Evolutionary conservation across 2,888 invertebrate species (phyloP), one percentile per base, ranked within the genome.

Genomic region (Eilema depressum): DNA sequence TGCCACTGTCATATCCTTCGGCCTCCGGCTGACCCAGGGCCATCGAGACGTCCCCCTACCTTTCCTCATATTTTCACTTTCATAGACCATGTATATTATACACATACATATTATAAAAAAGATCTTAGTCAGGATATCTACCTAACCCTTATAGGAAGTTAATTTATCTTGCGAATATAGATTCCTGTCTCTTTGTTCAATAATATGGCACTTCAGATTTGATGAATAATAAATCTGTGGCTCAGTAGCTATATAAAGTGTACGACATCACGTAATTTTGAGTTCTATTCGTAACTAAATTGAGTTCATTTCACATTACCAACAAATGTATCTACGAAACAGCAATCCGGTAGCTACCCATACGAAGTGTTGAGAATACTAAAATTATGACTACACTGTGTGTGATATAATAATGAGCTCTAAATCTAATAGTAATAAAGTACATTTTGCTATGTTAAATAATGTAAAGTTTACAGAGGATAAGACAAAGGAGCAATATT

Each of bases 401-500:
- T 59, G 3, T 25, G 25, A 26, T 23, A 26, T 59, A 26, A 26
- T 59, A 25, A 7, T 59, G 26, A 26, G 26, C 14, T 26, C 30
- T 61, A 33, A 62, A 37, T 25, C 0, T 10, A 53, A 30, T 23
- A 14, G n/a, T 14, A 17, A 41, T 10, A 28, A 23, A 12, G 33
- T 17, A 41, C 41, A 63, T 17, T 63, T 41, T 25, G 37, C 17
- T 37, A 7, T 20, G 41, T 10, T 41, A 41, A 25, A 41, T 12
- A 2, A 53, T 33, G 11, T 37, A 17, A 33, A 33, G 23, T 20
- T 14, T 20, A 26, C 2, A 26, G 41, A 25, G 25, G 63, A 47
- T 61, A 53, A 47, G 30, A 65, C 17, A 69, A 63, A 63, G 56
- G 12, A 53, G 5, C 63, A 68, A 57, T 63, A 67, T 62, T 56